These are phyloP conservation scores for Chloroclysta siterata DNA, from an alignment of 2,888 invertebrate species.

Conservation along the genomic window DNA sequence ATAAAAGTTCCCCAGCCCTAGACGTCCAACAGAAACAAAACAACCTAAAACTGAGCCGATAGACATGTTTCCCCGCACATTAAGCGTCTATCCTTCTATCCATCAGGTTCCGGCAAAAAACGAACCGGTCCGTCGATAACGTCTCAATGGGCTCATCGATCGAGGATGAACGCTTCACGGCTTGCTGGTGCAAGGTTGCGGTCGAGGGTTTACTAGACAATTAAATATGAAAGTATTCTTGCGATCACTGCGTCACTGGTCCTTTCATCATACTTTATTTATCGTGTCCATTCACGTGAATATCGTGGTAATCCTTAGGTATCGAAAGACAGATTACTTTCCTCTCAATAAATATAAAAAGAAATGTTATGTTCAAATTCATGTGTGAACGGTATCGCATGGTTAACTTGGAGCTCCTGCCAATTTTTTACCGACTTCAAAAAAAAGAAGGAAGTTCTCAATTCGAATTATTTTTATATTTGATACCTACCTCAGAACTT, in stretches of 20 bases:
- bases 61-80: constrained; percentile 20
- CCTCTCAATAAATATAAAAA: no score
- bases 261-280: no score
- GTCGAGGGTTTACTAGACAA: background rate
- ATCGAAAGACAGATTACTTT: no score
- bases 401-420: no score
- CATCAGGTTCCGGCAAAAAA: constrained; percentile 17
- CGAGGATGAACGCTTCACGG: background rate
- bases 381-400: no score
- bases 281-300: no score
- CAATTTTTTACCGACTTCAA: no score
- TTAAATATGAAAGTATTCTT: background rate
- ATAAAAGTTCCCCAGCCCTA: background rate
- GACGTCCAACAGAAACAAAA: background rate
- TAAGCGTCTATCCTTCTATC: constrained; percentile 6
- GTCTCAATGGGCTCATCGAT: constrained; percentile 27
- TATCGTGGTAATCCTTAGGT: no score
- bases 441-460: no score
- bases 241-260: background rate
- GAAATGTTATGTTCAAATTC: no score
- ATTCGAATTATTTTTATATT: no score
- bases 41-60: constrained; percentile 10
- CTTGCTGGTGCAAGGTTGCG: constrained; percentile 17
- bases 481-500: no score
- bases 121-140: constrained; percentile 26